phyloP scores from a whole-genome alignment of 2,888 invertebrate genomes.

The Pseudeuparius sepicola region DNA sequence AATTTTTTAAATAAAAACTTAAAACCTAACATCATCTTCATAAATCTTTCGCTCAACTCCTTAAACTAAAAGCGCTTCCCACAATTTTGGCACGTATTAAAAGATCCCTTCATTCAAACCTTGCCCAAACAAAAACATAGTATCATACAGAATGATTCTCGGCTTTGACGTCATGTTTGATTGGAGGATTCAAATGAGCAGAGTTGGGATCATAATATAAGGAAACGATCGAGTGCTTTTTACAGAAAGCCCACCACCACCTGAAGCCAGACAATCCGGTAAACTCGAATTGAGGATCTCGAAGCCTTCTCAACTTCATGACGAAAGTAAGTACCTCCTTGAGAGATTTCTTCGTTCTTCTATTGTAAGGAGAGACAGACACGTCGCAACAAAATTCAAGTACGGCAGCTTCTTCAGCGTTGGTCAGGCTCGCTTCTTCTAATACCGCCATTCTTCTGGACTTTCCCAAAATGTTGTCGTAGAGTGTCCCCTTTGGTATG shows the following conservation, averaged over 20 bases:
- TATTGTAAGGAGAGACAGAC: constrained; percentile 57
- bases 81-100: no score
- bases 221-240: constrained; percentile 66
- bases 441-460: constrained; percentile 66
- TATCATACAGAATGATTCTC: no score
- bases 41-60: no score
- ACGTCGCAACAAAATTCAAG: constrained; percentile 67
- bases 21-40: no score
- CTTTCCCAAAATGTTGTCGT: constrained; percentile 69
- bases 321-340: constrained; percentile 53
- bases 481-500: constrained; percentile 67
- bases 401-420: constrained; percentile 53
- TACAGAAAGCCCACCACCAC: constrained; percentile 79
- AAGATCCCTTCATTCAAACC: no score
- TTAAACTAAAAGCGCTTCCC: no score
- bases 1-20: no score
- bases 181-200: no score
- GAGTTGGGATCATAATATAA: constrained; percentile 42
- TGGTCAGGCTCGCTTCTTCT: constrained; percentile 54
- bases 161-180: no score
- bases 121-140: no score
- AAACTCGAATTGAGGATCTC: constrained; percentile 57
- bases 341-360: constrained; percentile 60
- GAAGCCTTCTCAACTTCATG: constrained; percentile 48
- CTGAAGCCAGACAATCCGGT: constrained; percentile 61